These are phyloP conservation scores for Glossosoma conforme DNA, from an alignment of 1,140 invertebrate genomes.

Conservation along the genomic window DNA sequence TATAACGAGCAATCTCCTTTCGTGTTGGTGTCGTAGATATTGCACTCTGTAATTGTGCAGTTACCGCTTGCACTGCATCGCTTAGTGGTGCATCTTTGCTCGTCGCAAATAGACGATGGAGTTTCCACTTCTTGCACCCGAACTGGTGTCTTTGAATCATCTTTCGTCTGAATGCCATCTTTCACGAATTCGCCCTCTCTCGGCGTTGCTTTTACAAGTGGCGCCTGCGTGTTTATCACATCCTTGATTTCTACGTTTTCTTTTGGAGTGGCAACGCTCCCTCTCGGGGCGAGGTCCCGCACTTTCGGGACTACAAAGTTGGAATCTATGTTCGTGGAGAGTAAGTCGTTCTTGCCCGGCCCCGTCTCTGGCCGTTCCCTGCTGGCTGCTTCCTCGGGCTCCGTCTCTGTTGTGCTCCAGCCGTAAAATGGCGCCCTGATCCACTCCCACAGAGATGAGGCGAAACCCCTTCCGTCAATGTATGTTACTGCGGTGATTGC, in stretches of 20 bases:
- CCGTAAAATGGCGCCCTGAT: constrained; percentile 45
- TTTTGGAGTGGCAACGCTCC: no score
- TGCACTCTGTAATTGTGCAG: constrained; percentile 43
- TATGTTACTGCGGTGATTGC: constrained; percentile 9
- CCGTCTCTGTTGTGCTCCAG: constrained; percentile 36
- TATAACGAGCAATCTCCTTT: constrained; percentile 45
- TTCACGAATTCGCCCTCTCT: no score
- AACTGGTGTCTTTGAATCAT: constrained; percentile 10
- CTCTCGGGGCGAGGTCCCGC: no score
- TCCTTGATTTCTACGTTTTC: no score
- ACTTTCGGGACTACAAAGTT: background rate
- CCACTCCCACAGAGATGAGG: constrained; percentile 46
- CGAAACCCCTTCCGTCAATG: constrained; percentile 38
- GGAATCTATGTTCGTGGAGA: constrained; percentile 46
- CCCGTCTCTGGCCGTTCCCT: background rate
- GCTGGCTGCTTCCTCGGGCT: constrained; percentile 18
- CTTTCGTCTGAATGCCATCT: background rate
- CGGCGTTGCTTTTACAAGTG: no score
- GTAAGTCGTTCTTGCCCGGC: no score
- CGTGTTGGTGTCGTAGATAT: constrained; percentile 47
- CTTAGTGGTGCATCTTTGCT: constrained; percentile 46
- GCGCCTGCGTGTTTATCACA: no score
- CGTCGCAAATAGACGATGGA: no score
- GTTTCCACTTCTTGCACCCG: constrained; percentile 26
- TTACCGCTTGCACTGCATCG: constrained; percentile 38